Conservation (phyloP, 2,113 vertebrate species). For the Passerina amoena region DNA sequence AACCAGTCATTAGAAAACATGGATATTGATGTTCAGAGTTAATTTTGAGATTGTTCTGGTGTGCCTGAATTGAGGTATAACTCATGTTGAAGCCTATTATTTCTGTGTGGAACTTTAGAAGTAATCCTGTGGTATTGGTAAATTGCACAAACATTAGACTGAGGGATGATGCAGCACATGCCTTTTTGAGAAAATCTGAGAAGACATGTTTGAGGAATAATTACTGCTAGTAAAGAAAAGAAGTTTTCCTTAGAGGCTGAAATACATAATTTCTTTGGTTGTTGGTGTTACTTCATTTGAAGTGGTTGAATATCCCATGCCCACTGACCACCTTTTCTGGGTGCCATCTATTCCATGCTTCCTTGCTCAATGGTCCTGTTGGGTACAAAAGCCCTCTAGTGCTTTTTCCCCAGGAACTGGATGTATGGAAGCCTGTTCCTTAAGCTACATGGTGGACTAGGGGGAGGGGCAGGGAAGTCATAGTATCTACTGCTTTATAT, state of each 20-base stretch:
- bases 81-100: neutral
- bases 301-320: neutral
- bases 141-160: neutral
- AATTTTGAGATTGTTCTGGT: neutral
- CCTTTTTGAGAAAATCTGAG: neutral
- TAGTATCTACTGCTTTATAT: neutral
- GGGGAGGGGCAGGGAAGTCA: accelerated
- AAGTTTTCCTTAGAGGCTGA: neutral
- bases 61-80: neutral
- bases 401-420: neutral
- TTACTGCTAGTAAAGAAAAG: neutral
- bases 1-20: neutral
- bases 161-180: neutral
- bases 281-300: neutral
- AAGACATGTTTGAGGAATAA: neutral
- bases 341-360: neutral
- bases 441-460: neutral
- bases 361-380: neutral
- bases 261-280: neutral
- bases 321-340: neutral
- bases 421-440: neutral
- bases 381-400: neutral
- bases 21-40: neutral
- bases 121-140: neutral
- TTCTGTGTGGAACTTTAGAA: neutral